Conservation (phyloP, 1,140 invertebrate species). For the Saxidomus purpurata region DNA sequence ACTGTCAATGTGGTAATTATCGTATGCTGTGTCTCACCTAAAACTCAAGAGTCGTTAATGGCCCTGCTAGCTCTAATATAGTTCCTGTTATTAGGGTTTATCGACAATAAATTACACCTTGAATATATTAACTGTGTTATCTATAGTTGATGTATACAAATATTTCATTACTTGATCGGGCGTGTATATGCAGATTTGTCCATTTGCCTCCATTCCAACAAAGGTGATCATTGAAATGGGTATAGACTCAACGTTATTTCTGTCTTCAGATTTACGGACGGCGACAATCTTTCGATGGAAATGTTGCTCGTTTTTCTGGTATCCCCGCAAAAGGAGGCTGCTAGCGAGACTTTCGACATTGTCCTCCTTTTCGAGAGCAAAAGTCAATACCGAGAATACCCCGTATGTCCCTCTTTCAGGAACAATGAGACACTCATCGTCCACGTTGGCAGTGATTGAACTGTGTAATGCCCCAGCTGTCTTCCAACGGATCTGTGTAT, state of each 20-base stretch:
- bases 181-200: not conserved
- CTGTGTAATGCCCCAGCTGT: not conserved
- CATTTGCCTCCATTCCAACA: not conserved
- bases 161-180: not conserved
- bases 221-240: not conserved
- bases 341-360: not conserved
- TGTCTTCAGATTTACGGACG: not conserved
- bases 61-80: too few relatives aligned
- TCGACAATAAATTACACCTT: too few relatives aligned
- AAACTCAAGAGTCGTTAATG: too few relatives aligned
- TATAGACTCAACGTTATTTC: not conserved
- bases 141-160: not conserved
- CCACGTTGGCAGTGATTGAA: not conserved
- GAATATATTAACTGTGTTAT: constrained; percentile 25
- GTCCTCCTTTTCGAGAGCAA: not conserved
- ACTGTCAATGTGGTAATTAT: too few relatives aligned
- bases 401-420: constrained; percentile 27
- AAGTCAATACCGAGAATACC: constrained; percentile 25
- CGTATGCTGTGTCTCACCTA: too few relatives aligned
- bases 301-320: not conserved
- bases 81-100: too few relatives aligned
- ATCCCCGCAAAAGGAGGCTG: not conserved
- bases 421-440: not conserved
- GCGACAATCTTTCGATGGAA: constrained; percentile 1
- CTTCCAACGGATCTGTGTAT: not conserved